Percentiles rank a stretch among this genome's conserved stretches.
These are phyloP conservation scores for Epizoanthus rinbou DNA, from an alignment of 92 coral and sea anemone species.

Conservation along the genomic window DNA sequence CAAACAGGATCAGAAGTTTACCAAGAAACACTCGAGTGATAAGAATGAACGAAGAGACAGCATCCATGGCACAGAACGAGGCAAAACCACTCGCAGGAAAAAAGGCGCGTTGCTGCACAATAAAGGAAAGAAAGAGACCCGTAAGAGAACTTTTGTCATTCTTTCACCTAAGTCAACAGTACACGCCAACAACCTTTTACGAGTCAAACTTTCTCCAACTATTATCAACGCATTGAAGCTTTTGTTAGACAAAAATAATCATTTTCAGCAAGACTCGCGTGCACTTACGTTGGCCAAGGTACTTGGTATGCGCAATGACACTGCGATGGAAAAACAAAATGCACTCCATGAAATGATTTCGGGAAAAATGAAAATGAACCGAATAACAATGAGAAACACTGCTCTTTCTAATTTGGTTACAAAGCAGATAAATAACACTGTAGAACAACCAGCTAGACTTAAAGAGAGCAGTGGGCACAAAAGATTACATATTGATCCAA, in stretches of 20 bases:
- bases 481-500: not conserved
- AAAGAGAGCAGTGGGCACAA: not conserved
- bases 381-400: not conserved
- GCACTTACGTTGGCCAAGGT: conserved; percentile 77
- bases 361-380: not conserved
- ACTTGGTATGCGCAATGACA: conserved; percentile 59
- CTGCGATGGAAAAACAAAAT: not conserved
- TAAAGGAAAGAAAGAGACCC: not conserved
- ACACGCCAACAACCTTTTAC: not conserved
- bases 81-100: not conserved
- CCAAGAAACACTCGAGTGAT: not conserved
- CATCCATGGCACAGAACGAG: not conserved
- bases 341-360: not conserved
- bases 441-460: not conserved
- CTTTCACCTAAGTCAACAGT: conserved; percentile 6
- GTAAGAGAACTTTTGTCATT: conserved; percentile 34
- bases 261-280: conserved; percentile 74
- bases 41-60: not conserved
- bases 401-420: not conserved
- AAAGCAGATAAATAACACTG: not conserved
- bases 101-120: too few species aligned
- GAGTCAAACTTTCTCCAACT: conserved; percentile 59
- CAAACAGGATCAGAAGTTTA: not conserved
- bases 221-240: conserved; percentile 72
- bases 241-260: conserved; percentile 69